Evolutionary conservation across 2,888 invertebrate species (phyloP).

Genomic region (Odontocolon sp.): DNA sequence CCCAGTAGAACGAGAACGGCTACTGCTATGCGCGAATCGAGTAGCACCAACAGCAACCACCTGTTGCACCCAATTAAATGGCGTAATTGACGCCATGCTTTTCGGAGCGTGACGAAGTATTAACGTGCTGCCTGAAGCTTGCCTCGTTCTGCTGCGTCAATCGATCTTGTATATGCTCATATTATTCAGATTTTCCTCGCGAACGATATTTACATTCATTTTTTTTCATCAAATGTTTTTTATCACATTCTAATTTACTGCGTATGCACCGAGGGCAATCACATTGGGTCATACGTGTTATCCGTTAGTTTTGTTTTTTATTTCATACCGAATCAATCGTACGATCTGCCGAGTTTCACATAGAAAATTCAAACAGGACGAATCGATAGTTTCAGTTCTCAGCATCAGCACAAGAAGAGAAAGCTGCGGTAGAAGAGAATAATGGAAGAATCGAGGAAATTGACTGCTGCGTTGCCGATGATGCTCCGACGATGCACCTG

Average conservation of each 20-base stretch:
- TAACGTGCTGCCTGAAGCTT: conserved; percentile 11
- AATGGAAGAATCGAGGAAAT: conserved; percentile 23
- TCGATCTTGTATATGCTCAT: conserved; percentile 1
- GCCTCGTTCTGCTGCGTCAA: not conserved
- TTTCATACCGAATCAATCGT: not conserved
- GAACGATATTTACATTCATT: conserved; percentile 33
- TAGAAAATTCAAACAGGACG: conserved; percentile 16
- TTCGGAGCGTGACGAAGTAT: conserved; percentile 70
- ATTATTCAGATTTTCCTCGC: conserved; percentile 20
- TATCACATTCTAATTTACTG: conserved; percentile 23
- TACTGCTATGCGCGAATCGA: conserved; percentile 35
- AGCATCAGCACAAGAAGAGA: conserved; percentile 44
- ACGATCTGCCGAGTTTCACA: not conserved
- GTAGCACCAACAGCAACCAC: conserved; percentile 53
- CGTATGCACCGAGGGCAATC: conserved; percentile 2
- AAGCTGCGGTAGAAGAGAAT: conserved; percentile 45
- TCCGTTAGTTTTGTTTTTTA: too few species aligned
- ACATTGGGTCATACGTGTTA: not conserved
- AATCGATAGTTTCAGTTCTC: conserved; percentile 15
- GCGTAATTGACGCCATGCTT: conserved; percentile 70
- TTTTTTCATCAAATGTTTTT: too few species aligned
- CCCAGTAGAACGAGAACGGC: conserved; percentile 30
- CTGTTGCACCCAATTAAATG: conserved; percentile 73
- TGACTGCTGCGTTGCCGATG: too few species aligned
- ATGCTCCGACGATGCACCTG: too few species aligned